Base-by-base conservation (phyloP, 2,888 invertebrate genomes). In the Tachina grossa region DNA sequence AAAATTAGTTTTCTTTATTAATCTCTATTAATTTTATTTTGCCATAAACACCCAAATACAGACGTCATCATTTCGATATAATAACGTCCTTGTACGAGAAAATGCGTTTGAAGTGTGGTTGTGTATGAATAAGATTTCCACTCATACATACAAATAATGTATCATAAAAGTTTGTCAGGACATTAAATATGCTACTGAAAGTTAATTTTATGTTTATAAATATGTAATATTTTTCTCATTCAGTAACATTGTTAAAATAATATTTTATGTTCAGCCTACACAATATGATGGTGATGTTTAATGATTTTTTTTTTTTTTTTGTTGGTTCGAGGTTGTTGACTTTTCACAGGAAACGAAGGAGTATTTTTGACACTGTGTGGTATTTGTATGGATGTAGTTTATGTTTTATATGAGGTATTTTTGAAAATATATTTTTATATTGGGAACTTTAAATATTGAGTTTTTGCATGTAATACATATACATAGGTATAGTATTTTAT, bases 151-250 rank as follows among this genome's bases (percentile, higher is more conserved):
- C 41, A 41, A 39, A 51, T 51, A 51, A 68, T 68, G 68, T 49
- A 51, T 16, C 16, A 11, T 68, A 68, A 69, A 53, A 53, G 43
- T 69, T 69, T 69, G 1, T 14, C 53, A 55, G 41, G 22, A 19
- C 43, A 69, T 69, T 43, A 69, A 69, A 57, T 72, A n/a, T 72
- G 22, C n/a, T 45, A 31, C 31, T 57, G 11, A 1, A 61, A 39
- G 59, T 59, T 31, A n/a, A 55, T 13, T 55, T 22, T 31, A 55
- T 55, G 53, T 19, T 53, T 53, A 53, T 9, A 16, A 19, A 10
- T 10, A n/a, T n/a, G n/a, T n/a, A 31, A 53, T 19, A 14, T 49
- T 49, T 14, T n/a, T 10, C 16, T 53, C 10, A 53, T 53, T 19
- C 31, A n/a, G 49, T n/a, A 65, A 6, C 19, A 9, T 65, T 45